phyloP scores from a whole-genome alignment of 2,888 invertebrate genomes.

The Cephalotes varians region DNA sequence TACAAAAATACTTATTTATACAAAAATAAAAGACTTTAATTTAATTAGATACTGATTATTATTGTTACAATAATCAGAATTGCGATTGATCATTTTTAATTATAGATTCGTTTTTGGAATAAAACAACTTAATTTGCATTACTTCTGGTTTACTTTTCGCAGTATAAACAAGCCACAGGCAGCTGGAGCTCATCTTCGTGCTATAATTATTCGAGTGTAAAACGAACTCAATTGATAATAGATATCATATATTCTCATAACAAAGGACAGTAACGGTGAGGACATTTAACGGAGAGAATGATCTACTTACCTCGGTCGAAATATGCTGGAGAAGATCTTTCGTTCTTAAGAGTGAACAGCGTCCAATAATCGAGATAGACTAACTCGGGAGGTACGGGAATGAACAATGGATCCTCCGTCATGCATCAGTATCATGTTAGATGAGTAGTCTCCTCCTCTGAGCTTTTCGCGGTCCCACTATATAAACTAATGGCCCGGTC shows the following conservation, averaged over 20 bases:
- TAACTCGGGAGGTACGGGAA: slow-evolving; percentile 71
- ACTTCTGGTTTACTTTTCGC: slow-evolving; percentile 17
- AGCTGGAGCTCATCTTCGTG: not conserved
- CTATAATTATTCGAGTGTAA: slow-evolving; percentile 73
- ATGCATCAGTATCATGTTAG: slow-evolving; percentile 84
- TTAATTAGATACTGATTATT: not conserved
- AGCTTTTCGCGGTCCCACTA: slow-evolving; percentile 69
- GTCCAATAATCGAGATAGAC: slow-evolving; percentile 73
- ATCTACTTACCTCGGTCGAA: slow-evolving; percentile 53
- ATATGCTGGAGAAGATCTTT: slow-evolving; percentile 44
- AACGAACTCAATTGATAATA: slow-evolving; percentile 69
- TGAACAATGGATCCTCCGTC: slow-evolving; percentile 80
- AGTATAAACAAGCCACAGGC: slow-evolving; percentile 43
- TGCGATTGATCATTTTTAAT: not conserved
- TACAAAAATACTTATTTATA: too few relatives aligned
- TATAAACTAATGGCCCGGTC: slow-evolving; percentile 82
- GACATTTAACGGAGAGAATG: slow-evolving; percentile 24
- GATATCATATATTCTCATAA: slow-evolving; percentile 21
- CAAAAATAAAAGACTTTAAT: not conserved
- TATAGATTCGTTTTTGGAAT: not conserved
- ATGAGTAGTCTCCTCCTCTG: slow-evolving; percentile 80
- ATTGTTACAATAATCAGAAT: not conserved
- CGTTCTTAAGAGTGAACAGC: slow-evolving; percentile 25
- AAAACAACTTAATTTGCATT: not conserved
- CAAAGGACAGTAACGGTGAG: slow-evolving; percentile 17